These are phyloP conservation scores for Xanthia togata DNA, from an alignment of 2,888 invertebrate genomes.

Conservation along the genomic window DNA sequence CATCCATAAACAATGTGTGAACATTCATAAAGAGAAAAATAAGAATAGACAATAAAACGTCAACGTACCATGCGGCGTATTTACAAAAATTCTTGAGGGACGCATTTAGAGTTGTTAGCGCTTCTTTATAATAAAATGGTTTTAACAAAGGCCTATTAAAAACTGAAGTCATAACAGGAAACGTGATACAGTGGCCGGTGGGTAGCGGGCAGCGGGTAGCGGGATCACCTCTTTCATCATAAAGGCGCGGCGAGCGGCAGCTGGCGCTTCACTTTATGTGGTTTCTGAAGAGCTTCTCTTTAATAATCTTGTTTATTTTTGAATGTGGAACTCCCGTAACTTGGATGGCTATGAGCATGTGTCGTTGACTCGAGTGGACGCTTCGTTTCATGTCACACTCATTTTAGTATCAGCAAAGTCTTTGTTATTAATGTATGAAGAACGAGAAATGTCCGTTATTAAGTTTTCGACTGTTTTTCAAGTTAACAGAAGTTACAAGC, in stretches of 20 bases:
- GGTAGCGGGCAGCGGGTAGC: conserved; percentile 68
- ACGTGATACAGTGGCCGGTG: conserved; percentile 86
- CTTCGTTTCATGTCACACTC: conserved; percentile 62
- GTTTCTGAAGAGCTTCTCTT: conserved; percentile 86
- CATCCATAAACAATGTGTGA: conserved; percentile 75
- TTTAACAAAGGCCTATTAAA: conserved; percentile 87
- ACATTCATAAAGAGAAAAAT: conserved; percentile 75
- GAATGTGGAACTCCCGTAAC: conserved; percentile 85
- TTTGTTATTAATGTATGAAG: conserved; percentile 37
- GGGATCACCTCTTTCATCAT: conserved; percentile 87
- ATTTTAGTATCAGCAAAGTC: conserved; percentile 33
- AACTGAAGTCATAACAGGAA: conserved; percentile 90
- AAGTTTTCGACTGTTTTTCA: background rate
- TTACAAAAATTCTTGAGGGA: conserved; percentile 76
- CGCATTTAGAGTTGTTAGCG: conserved; percentile 83
- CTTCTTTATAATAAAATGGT: conserved; percentile 84
- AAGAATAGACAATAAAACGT: conserved; percentile 79
- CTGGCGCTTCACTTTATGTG: conserved; percentile 88
- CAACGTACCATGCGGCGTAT: conserved; percentile 72
- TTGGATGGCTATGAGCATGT: conserved; percentile 79
- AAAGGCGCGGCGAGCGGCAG: conserved; percentile 86
- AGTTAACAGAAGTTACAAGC: background rate
- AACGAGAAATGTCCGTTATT: conserved; percentile 16
- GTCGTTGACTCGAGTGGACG: conserved; percentile 72
- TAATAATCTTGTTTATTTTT: conserved; percentile 89